These are phyloP conservation scores for Orcinus orca DNA, from an alignment of 2,113 vertebrate genomes.

Conservation along the genomic window DNA sequence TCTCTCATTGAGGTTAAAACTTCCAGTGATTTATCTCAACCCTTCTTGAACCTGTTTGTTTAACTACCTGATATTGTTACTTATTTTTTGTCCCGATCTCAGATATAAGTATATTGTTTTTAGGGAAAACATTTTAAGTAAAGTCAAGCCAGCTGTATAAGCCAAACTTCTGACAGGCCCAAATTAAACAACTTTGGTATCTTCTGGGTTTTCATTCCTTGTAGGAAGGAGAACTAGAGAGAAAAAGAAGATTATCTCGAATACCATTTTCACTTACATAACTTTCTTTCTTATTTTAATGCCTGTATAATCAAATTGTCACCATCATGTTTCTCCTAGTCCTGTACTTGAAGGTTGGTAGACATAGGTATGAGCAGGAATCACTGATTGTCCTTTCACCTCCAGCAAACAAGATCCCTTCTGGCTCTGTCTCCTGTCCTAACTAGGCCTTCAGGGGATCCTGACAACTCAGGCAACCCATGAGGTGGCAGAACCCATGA, in stretches of 20 bases:
- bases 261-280: not conserved
- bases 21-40: not conserved
- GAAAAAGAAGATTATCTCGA: not conserved
- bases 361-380: not conserved
- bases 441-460: not conserved
- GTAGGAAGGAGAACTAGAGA: not conserved
- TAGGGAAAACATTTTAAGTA: slow-evolving; percentile 42
- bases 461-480: not conserved
- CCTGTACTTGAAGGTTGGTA: not conserved
- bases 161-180: not conserved
- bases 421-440: not conserved
- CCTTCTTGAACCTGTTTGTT: slow-evolving; percentile 46
- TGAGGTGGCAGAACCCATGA: not conserved
- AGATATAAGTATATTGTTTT: slow-evolving; percentile 46
- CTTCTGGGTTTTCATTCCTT: not conserved
- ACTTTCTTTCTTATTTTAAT: not conserved
- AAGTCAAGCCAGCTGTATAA: slow-evolving; percentile 53
- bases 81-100: slow-evolving; percentile 41
- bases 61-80: slow-evolving; percentile 28
- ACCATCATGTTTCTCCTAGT: not conserved
- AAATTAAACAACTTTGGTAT: not conserved
- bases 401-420: not conserved
- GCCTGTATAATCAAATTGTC: not conserved
- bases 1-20: not conserved
- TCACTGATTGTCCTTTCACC: not conserved